These are phyloP conservation scores for Aplysina aerophoba DNA, from an alignment of 37 sponge, comb jelly and placozoan species.

Conservation along the genomic window DNA sequence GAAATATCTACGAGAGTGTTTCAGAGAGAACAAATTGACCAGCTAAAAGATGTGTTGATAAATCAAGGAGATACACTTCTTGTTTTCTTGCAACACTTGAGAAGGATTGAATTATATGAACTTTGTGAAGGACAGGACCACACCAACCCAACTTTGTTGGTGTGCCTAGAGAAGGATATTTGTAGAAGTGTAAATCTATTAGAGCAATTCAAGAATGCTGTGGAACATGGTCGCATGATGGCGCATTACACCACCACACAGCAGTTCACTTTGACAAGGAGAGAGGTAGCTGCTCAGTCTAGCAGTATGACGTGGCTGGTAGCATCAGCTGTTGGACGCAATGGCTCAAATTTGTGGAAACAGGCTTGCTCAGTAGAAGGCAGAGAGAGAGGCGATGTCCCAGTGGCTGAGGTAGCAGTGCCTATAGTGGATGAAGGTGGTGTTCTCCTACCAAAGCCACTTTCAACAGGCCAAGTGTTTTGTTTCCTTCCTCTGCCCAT, in stretches of 20 bases:
- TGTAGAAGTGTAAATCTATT: not conserved
- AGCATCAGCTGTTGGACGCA: slow-evolving; percentile 27
- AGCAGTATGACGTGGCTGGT: slow-evolving; percentile 29
- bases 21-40: not conserved
- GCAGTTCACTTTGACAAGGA: not conserved
- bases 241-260: not conserved
- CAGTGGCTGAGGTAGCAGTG: slow-evolving; percentile 53
- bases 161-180: not conserved
- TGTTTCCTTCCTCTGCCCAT: slow-evolving; percentile 74
- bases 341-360: slow-evolving; percentile 12
- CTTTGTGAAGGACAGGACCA: slow-evolving; percentile 10
- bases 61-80: slow-evolving; percentile 36
- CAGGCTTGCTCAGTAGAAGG: slow-evolving; percentile 21
- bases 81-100: slow-evolving; percentile 64
- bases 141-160: not conserved
- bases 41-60: slow-evolving; percentile 32
- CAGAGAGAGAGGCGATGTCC: slow-evolving; percentile 31
- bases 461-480: slow-evolving; percentile 34
- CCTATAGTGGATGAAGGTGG: not conserved
- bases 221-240: not conserved
- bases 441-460: slow-evolving; percentile 27
- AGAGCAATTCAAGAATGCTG: not conserved
- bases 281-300: not conserved
- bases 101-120: slow-evolving; percentile 52
- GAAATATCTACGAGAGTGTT: slow-evolving; percentile 44